These are phyloP conservation scores for Sebastes matsubarae DNA, from an alignment of 2,797 vertebrate species.

Conservation along the genomic window DNA sequence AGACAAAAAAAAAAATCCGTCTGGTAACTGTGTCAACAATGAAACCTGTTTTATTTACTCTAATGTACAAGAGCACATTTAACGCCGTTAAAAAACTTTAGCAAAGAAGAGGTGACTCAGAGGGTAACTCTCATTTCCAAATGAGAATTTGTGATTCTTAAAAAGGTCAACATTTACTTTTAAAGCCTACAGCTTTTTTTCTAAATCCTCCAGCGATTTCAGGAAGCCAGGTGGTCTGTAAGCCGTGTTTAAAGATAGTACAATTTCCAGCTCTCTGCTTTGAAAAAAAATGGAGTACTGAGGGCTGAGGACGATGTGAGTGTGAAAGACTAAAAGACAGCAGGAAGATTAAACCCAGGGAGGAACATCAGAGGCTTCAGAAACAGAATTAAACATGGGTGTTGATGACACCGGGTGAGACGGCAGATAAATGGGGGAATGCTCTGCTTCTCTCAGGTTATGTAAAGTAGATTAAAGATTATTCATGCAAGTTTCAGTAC, in stretches of 20 bases:
- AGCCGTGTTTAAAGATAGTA: conserved; percentile 53
- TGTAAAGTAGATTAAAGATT: conserved; percentile 41
- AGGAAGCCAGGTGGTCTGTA: conserved; percentile 46
- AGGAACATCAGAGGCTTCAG: conserved; percentile 55
- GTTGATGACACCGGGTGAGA: conserved; percentile 15
- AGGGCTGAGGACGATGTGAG: conserved; percentile 18
- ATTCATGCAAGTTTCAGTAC: background rate
- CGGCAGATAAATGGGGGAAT: conserved; percentile 8
- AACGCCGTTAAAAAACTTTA: background rate
- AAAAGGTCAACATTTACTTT: conserved; percentile 37
- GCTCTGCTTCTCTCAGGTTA: conserved; percentile 15
- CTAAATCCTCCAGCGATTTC: conserved; percentile 36
- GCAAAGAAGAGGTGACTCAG: conserved; percentile 20
- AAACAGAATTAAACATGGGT: conserved; percentile 40
- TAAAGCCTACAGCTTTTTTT: conserved; percentile 22
- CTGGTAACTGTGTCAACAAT: background rate
- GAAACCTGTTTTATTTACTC: background rate
- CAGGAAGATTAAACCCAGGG: conserved; percentile 58
- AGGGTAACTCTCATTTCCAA: conserved; percentile 8
- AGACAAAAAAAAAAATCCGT: background rate
- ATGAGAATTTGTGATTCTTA: conserved; percentile 2
- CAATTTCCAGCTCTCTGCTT: conserved; percentile 10
- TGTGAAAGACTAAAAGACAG: conserved; percentile 49
- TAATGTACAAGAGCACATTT: background rate
- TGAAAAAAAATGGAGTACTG: background rate